phyloP scores from a whole-genome alignment of 2,113 vertebrate species.

The Alligator sinensis region DNA sequence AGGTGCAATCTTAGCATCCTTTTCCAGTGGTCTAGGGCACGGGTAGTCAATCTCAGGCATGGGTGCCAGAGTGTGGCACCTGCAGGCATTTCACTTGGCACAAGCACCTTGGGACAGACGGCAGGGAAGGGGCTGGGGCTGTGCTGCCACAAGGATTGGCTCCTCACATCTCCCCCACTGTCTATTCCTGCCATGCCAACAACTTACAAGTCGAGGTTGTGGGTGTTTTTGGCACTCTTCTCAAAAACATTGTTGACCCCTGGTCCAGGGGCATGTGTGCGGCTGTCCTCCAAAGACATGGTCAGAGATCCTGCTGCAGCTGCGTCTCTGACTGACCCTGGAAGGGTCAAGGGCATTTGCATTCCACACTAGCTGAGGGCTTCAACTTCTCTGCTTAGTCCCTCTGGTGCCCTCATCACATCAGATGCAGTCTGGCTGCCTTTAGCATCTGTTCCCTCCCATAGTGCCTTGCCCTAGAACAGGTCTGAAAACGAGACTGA shows the following conservation, averaged over 20 bases:
- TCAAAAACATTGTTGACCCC: too few relatives aligned
- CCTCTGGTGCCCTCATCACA: neutral
- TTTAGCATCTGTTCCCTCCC: neutral
- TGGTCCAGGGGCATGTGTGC: neutral
- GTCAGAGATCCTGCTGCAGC: neutral
- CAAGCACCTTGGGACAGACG: too few relatives aligned
- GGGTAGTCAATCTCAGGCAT: too few relatives aligned
- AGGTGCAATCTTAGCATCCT: neutral
- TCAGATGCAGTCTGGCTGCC: neutral
- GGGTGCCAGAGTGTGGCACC: too few relatives aligned
- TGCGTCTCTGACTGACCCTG: neutral
- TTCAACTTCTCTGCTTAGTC: neutral
- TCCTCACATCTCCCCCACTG: too few relatives aligned
- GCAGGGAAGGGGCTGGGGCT: too few relatives aligned
- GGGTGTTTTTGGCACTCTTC: too few relatives aligned
- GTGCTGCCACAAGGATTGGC: too few relatives aligned
- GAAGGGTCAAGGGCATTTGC: neutral
- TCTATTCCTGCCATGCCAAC: too few relatives aligned
- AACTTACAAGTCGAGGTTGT: too few relatives aligned
- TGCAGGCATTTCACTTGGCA: too few relatives aligned
- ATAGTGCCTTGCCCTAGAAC: neutral
- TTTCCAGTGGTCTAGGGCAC: neutral
- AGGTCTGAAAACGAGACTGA: neutral
- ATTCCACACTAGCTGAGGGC: neutral
- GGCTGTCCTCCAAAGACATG: neutral